Percentiles rank a stretch among this genome's conserved stretches.
Evolutionary conservation across 2,113 vertebrate genomes (phyloP).

Genomic region (Dromas ardeola): DNA sequence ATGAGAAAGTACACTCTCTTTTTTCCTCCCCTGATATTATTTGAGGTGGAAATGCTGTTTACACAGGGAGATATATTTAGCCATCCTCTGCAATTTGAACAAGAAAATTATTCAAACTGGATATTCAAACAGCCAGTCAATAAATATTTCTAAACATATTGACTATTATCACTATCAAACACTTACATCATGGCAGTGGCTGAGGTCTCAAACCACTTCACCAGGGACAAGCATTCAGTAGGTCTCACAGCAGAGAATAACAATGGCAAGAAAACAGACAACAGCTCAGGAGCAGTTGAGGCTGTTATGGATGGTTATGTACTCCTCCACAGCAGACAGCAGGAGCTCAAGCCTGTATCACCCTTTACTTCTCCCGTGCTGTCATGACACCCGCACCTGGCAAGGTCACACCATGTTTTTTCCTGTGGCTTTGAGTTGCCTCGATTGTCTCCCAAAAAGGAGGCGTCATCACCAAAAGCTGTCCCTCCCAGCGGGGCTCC

Average conservation of each 20-base stretch:
- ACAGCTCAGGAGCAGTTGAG: neutral
- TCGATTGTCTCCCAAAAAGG: neutral
- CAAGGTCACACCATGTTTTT: neutral
- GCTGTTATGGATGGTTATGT: neutral
- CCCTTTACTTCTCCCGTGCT: neutral
- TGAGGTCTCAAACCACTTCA: neutral
- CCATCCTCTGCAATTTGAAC: neutral
- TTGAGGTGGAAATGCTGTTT: conserved; percentile 60
- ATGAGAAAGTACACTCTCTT: conserved; percentile 70
- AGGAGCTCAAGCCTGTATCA: neutral
- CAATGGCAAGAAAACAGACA: neutral
- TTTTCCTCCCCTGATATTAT: conserved; percentile 22
- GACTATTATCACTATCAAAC: neutral
- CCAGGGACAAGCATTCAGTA: neutral
- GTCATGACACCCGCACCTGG: neutral
- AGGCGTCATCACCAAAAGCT: neutral
- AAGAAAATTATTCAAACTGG: conserved; percentile 13
- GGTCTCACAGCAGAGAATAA: neutral
- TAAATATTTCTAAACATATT: conserved; percentile 16
- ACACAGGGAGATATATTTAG: conserved; percentile 52
- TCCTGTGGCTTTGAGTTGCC: neutral
- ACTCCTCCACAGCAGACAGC: neutral
- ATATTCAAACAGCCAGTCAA: neutral
- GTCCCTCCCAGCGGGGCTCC: fast-evolving
- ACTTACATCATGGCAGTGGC: neutral